Base-by-base conservation (phyloP, 92 coral and sea anemone genomes). In the Galaxea fascicularis region DNA sequence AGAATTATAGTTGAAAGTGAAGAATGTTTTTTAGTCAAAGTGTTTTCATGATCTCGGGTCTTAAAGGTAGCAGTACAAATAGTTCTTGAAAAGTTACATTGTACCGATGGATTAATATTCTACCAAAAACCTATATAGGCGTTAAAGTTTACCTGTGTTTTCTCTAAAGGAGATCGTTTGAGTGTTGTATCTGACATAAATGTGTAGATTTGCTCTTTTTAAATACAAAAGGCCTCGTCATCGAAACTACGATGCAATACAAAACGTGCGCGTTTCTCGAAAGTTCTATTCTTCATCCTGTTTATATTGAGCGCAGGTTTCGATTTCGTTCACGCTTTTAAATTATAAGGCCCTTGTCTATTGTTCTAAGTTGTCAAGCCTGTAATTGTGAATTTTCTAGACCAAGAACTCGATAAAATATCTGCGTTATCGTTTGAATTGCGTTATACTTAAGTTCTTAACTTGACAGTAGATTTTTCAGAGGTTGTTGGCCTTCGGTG, bases 251-350 rank as follows among this genome's bases (percentile, higher is more conserved):
- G 4, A 46, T 31, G 8, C 74, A 28, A 65, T 27, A 64, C 25
- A 59, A 22, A 8, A 15, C 26, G 73, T 49, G 20, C 83, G 20
- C 56, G 46, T 65, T 63, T 78, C 84, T 49, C 41, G 84, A 65
- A 79, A 79, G 21, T 65, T 79, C 84, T 79, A 64, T 51, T 28
- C 46, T 66, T 65, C 14, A 46, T 31, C 51, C 9, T 53, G 84
- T 79, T 31, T 12, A 51, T 66, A 79, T 79, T 79, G 75, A 12
- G 10, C 66, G 47, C n/a, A 13, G 8, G 25, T 24, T 24, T 68
- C 27, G 53, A 63, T 51, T 66, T 79, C 8, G 60, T 25, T 67
- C 74, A 49, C 52, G 0, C 49, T 66, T 20, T 65, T 79, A 46
- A 35, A 35, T 35, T 2, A 63, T 79, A 44, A 9, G 74, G 65